A percentile compares a stretch with the other conserved stretches of the same genome.
phyloP scores from a whole-genome alignment of 2,888 invertebrate species.

The Pandemis cinnamomeana region DNA sequence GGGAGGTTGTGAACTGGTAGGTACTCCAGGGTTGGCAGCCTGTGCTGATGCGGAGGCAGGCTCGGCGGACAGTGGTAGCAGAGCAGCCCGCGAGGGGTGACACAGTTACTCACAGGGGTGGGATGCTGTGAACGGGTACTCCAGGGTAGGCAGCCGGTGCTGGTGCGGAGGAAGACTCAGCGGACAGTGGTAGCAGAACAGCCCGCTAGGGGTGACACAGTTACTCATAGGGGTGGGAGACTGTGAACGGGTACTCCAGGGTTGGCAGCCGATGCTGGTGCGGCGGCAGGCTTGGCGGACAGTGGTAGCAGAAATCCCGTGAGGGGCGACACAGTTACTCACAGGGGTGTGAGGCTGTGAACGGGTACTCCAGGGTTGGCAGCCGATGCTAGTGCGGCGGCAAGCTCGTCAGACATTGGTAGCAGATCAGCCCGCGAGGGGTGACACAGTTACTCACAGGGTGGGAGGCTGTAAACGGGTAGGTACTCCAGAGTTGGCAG shows the following conservation, averaged over 20 bases:
- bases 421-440: conserved; percentile 94
- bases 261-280: conserved; percentile 93
- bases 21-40: conserved; percentile 93
- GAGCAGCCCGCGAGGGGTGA: conserved; percentile 95
- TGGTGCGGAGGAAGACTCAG: conserved; percentile 91
- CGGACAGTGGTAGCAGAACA: conserved; percentile 98
- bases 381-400: conserved; percentile 92
- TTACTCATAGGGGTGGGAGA: conserved; percentile 80
- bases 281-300: conserved; percentile 93
- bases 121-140: conserved; percentile 94
- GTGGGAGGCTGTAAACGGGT: conserved; percentile 92
- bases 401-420: conserved; percentile 95
- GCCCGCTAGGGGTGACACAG: conserved; percentile 83
- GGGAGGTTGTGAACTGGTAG: conserved; percentile 95
- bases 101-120: conserved; percentile 56
- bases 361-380: conserved; percentile 94
- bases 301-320: conserved; percentile 98
- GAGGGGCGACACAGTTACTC: conserved; percentile 51
- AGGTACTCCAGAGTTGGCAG: conserved; percentile 94
- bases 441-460: not conserved
- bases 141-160: conserved; percentile 92
- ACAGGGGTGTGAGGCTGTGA: conserved; percentile 88
- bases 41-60: conserved; percentile 90
- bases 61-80: conserved; percentile 97
- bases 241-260: conserved; percentile 94